Base-by-base conservation (phyloP, 2,113 vertebrate genomes). In the Platycercus adscitus region DNA sequence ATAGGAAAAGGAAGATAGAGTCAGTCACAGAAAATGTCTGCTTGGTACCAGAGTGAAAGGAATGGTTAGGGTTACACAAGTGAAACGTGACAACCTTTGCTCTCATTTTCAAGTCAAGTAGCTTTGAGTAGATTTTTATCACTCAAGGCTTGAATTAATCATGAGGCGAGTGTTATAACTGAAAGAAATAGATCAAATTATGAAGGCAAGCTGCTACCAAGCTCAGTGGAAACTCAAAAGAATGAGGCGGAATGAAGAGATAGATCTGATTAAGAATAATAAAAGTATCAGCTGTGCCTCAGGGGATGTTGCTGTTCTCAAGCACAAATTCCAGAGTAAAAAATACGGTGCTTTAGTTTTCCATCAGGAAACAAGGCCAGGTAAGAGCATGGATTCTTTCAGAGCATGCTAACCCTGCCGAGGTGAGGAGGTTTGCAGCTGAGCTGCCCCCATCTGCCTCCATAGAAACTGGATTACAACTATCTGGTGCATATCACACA, bases 41-140 rank as follows among this genome's bases (percentile, higher is more conserved):
- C 46, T 64, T 87, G 81, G 56, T 73, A 47, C 0, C 0, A 60
- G 61, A 73, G 11, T 24, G 70, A 39, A 84, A 79, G 77, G 73
- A 61, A 69, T 35, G 44, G 55, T 75, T 81, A 79, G 55, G 53
- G 81, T 95, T 95, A 66, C 63, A 61, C 53, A 56, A 95, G 70
- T 55, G 70, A 87, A 94, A 94, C 61, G 9, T 33, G 47, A 61
- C 89, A 86, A 71, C 52, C 81, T 89, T 64, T 94, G 53, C 81
- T 82, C 81, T 85, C 39, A 65, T 95, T 96, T 89, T 89, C 84
- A 93, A 91, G 91, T 85, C 61, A 91, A 92, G 65, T 56, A 78
- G 73, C 66, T 89, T 55, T 29, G 78, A 81, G 86, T 72, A 89
- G 91, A 97, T 96, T 58, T 85, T 85, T 95, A 93, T 95, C 93